A percentile compares a stretch with the other conserved stretches of the same genome.
phyloP scores from a whole-genome alignment of 2,797 vertebrate genomes.

The Syngnathus acus region DNA sequence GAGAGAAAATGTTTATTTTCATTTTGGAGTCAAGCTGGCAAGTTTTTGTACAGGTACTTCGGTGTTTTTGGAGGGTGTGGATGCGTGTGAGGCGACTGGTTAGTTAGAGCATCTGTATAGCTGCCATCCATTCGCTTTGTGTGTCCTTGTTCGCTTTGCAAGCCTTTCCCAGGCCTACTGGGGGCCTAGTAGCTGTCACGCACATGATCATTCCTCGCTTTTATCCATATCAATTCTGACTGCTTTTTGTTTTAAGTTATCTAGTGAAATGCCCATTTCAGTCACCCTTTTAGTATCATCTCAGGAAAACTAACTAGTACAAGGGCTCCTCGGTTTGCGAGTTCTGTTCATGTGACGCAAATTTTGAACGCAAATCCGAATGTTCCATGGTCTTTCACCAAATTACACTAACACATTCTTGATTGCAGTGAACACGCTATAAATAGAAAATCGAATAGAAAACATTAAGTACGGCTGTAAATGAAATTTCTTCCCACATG shows the following conservation, averaged over 20 bases:
- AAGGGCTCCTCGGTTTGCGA: not conserved
- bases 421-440: not conserved
- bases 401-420: not conserved
- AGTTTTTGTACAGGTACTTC: conserved; percentile 22
- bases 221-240: not conserved
- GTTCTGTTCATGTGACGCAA: not conserved
- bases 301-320: not conserved
- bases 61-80: not conserved
- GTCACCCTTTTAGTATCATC: not conserved
- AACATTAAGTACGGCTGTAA: not conserved
- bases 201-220: not conserved
- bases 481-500: not conserved
- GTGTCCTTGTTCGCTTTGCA: not conserved
- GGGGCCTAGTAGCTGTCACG: conserved; percentile 12
- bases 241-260: not conserved
- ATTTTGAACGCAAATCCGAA: not conserved
- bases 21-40: conserved; percentile 40
- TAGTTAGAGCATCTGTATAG: not conserved
- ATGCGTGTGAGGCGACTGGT: not conserved
- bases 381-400: not conserved
- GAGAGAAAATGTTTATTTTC: conserved; percentile 7
- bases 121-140: not conserved
- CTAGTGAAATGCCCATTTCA: not conserved
- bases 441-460: not conserved
- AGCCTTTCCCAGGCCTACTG: not conserved